Base-by-base conservation (phyloP, 2,888 invertebrate genomes). In the Thereva unica region DNA sequence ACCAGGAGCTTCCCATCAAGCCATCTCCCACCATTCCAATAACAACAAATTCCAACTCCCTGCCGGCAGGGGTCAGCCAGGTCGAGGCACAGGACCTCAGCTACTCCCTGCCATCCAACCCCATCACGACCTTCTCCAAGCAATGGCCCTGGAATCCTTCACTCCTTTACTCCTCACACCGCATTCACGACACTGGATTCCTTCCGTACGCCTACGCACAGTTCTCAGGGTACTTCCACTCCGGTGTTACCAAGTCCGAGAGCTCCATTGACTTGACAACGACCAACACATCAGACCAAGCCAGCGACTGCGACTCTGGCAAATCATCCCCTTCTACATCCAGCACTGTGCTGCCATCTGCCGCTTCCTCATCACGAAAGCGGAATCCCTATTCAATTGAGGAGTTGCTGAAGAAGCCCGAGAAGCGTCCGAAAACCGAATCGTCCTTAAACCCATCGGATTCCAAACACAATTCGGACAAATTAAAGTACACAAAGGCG, bases 311-410 rank as follows among this genome's bases (percentile, higher is more conserved):
- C 69, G 80, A 80, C 73, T 80, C 81, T 4, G 80, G 80, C 2
- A 80, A 81, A 71, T 80, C 80, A 2, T 80, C 81, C 1, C 81
- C 80, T 12, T 76, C 78, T 5, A 76, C 78, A 0, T 71, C 72
- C 9, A 72, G 69, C 8, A 57, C 61, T 40, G 41, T 61, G 23
- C 40, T 61, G 40, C 23, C 70, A 34, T 68, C 70, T 8, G 10
- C 70, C 9, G 42, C 50, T 75, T 76, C 67, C 76, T 77, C 55
- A 74, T 75, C 75, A 42, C 75, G 78, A 12, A 80, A 92, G 78
- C 86, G 89, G 70, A 93, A 92, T 76, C 92, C 93, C 0, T 94
- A 93, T 76, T 93, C 93, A 1, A 94, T 94, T 76, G 93, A 93
- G 73, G 93, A 93, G 75, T 78, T 93, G 6, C 76, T 93, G 38